Evolutionary conservation across 2,888 invertebrate species (phyloP).

Genomic region (Beris chalybata): DNA sequence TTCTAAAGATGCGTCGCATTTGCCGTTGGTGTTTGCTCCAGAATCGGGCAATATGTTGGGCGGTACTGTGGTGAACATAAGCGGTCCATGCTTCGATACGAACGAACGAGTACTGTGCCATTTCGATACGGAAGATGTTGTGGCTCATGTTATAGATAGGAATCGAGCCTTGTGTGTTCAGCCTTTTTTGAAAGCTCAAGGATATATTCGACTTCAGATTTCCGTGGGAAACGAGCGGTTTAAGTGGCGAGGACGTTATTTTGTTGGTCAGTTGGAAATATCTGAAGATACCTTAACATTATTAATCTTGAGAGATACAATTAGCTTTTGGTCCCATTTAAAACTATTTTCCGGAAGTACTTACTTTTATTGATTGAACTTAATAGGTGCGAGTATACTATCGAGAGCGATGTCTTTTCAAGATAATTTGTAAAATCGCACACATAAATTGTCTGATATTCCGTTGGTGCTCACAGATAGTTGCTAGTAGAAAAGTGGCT

Average conservation of each 20-base stretch:
- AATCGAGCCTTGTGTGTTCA: conserved; percentile 90
- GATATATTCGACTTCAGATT: conserved; percentile 84
- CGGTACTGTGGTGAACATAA: conserved; percentile 93
- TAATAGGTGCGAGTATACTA: no score
- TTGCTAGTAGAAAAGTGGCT: no score
- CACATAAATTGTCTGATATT: no score
- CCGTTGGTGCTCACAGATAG: no score
- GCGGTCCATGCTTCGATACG: conserved; percentile 89
- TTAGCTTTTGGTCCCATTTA: no score
- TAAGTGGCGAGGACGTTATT: conserved; percentile 88
- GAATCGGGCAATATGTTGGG: conserved; percentile 98
- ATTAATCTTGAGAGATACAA: no score
- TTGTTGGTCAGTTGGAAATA: conserved; percentile 71
- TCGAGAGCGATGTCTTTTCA: no score
- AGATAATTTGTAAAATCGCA: no score
- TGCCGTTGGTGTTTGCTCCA: conserved; percentile 85
- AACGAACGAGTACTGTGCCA: conserved; percentile 78
- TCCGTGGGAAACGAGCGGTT: conserved; percentile 80
- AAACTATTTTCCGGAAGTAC: no score
- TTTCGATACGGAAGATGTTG: conserved; percentile 79
- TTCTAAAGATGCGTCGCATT: conserved; percentile 71
- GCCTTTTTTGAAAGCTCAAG: conserved; percentile 83
- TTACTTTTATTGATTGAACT: no score
- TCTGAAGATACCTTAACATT: no score
- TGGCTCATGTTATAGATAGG: conserved; percentile 73